These are phyloP conservation scores for Saguinus midas DNA, from an alignment of 2,113 vertebrate species.

Conservation along the genomic window DNA sequence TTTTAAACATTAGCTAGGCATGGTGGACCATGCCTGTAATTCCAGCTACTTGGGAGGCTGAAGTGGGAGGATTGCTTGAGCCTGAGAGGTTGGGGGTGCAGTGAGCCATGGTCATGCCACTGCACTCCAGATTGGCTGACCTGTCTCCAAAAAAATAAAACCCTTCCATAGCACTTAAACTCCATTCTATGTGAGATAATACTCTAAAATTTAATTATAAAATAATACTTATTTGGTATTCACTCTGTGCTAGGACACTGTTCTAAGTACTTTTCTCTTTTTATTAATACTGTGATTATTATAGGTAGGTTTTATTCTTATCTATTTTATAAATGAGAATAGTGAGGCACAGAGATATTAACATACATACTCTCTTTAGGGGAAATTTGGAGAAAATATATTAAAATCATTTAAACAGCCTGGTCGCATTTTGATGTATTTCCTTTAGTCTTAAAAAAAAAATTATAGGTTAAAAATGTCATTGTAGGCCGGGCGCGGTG, in stretches of 20 bases:
- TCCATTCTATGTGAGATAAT: not conserved
- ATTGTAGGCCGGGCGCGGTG: not conserved
- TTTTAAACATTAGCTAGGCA: too few species aligned
- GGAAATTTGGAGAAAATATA: not conserved
- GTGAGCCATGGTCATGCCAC: too few species aligned
- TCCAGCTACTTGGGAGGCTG: too few species aligned
- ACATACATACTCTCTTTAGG: not conserved
- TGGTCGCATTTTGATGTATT: not conserved
- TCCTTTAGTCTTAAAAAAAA: not conserved
- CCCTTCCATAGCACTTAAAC: not conserved
- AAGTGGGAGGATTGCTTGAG: too few species aligned
- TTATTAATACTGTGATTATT: not conserved
- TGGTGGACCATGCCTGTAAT: too few species aligned
- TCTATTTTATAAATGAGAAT: not conserved
- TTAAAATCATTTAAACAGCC: not conserved
- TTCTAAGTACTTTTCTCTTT: not conserved
- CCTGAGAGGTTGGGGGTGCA: too few species aligned
- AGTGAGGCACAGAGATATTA: not conserved
- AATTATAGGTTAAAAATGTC: not conserved
- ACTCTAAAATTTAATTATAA: not conserved
- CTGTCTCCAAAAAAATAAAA: not conserved
- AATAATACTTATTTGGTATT: not conserved
- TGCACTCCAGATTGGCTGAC: too few species aligned
- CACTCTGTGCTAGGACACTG: not conserved
- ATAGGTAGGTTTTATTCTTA: not conserved